Conservation (phyloP, 2,888 invertebrate genomes). For the Netelia inedita region DNA sequence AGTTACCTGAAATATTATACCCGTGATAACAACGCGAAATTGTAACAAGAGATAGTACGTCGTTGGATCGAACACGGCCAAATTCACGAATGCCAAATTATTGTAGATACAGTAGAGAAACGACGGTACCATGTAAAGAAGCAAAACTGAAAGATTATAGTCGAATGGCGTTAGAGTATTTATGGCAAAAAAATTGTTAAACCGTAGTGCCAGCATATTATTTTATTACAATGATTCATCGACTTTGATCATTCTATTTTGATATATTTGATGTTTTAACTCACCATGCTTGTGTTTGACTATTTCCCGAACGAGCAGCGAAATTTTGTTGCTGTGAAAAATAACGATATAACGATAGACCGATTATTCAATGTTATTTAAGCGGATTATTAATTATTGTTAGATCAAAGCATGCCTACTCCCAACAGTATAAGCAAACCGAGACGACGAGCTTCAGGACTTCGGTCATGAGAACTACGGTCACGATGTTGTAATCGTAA, state of each 20-base stretch:
- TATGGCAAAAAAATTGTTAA: no score
- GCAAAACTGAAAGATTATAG: constrained; percentile 39
- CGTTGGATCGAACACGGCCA: constrained; percentile 96
- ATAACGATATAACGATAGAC: constrained; percentile 40
- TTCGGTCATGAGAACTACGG: constrained; percentile 96
- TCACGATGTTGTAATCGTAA: constrained; percentile 95
- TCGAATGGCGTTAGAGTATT: not conserved
- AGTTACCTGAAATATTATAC: constrained; percentile 94
- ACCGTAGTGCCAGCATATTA: no score
- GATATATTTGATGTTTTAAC: constrained; percentile 11
- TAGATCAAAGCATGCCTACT: constrained; percentile 85
- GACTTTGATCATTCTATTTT: no score
- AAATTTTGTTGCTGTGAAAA: constrained; percentile 77
- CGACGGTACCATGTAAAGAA: constrained; percentile 95
- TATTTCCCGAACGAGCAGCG: constrained; percentile 77
- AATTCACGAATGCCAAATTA: constrained; percentile 96
- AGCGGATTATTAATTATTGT: constrained; percentile 26
- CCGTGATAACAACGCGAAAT: constrained; percentile 96
- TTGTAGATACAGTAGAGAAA: constrained; percentile 97
- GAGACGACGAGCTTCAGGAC: constrained; percentile 93
- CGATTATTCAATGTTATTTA: constrained; percentile 9
- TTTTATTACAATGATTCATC: no score
- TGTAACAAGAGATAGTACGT: constrained; percentile 96
- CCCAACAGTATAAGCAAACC: constrained; percentile 89
- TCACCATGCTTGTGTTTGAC: constrained; percentile 79